Base-by-base conservation (phyloP, 2,888 invertebrate genomes). In the Lymantria monacha region DNA sequence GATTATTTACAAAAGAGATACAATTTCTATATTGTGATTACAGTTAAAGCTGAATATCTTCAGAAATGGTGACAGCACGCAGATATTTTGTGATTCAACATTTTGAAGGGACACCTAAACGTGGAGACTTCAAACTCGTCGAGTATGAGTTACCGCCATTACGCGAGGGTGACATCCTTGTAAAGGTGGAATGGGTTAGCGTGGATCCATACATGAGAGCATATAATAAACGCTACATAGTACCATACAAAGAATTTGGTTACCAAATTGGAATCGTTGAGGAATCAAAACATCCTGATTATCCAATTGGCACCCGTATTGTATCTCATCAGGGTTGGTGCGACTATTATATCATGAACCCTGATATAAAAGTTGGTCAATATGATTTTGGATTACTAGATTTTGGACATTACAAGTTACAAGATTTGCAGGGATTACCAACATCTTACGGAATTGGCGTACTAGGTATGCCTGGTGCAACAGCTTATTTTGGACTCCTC, bases 401-500 rank as follows among this genome's bases (percentile, higher is more conserved):
- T 13, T 48, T 48, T 13, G 52, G 41, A 14, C 46, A 78, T 1
- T 81, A 80, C 65, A 76, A 77, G 51, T 52, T 94, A 33, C 93
- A 94, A 0, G 91, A 94, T 48, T 68, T 94, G 44, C 86, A 91
- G 53, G 85, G 87, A 0, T 50, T 84, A 1, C 61, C 94, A 0
- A 55, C 79, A 1, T 95, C 95, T 0, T 80, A 93, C 7, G 92
- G 85, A 8, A 67, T 95, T 0, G 95, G 95, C 13, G 86, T 91
- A 7, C 74, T 94, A 1, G 95, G 95, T 49, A 94, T 94, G 93
- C 93, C 94, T 9, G 95, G 95, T 86, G 93, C 91, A 37, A 94
- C 95, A 0, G 95, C 95, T 0, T 95, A 95, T 70, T 95, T 95
- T 74, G 96, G 95, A 1, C 84, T 96, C 9, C 65, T 93, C 40